Percentiles rank a stretch among this genome's conserved stretches.
These are phyloP conservation scores for Drosophila pegasa DNA, from an alignment of 2,888 invertebrate genomes.

Conservation along the genomic window DNA sequence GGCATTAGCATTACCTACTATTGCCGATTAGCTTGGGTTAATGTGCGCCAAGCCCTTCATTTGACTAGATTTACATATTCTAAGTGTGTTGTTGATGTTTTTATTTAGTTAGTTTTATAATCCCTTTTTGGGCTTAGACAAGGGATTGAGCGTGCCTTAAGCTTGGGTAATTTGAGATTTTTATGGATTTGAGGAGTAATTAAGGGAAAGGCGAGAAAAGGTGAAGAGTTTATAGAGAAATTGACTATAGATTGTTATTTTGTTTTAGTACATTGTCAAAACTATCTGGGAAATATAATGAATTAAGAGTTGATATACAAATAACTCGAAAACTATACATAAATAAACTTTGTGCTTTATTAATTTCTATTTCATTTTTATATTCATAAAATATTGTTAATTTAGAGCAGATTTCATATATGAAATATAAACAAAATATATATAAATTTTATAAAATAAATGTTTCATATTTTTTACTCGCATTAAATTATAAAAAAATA, in stretches of 20 bases:
- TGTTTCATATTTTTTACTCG: too few species aligned
- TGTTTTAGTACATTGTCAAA: background rate
- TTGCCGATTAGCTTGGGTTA: conserved; percentile 2
- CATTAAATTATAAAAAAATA: too few species aligned
- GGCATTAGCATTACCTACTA: conserved; percentile 7
- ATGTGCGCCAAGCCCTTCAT: background rate
- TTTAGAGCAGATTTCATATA: too few species aligned
- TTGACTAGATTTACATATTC: background rate
- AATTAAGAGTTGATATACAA: background rate
- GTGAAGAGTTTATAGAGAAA: background rate
- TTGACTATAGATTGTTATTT: background rate
- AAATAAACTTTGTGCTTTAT: too few species aligned
- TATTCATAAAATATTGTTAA: too few species aligned
- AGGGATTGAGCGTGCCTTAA: background rate
- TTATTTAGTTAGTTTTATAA: background rate
- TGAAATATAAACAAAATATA: too few species aligned
- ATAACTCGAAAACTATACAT: too few species aligned
- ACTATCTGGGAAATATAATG: background rate
- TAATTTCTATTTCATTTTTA: too few species aligned
- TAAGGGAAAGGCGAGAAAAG: background rate
- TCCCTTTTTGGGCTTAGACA: background rate
- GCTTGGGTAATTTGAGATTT: background rate
- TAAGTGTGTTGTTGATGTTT: background rate
- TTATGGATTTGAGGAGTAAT: background rate
- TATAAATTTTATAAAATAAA: too few species aligned